These are phyloP conservation scores for Leptinotarsa juncta DNA, from an alignment of 2,888 invertebrate species.

Conservation along the genomic window DNA sequence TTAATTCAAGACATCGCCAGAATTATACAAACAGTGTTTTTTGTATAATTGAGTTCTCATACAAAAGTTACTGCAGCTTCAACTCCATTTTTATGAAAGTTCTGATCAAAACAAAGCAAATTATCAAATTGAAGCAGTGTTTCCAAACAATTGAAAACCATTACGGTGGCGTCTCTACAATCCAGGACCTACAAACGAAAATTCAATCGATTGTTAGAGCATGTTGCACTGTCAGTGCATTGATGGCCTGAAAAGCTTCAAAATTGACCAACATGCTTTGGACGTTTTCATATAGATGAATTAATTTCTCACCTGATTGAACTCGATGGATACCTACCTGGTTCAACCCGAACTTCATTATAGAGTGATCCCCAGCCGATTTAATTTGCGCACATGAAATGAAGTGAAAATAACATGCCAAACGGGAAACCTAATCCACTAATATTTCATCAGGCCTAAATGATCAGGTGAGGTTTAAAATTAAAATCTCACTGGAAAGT, in stretches of 20 bases:
- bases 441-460: neutral
- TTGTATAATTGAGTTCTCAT: too few relatives aligned
- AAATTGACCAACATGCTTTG: conserved; percentile 2
- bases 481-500: too few relatives aligned
- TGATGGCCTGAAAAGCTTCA: conserved; percentile 14
- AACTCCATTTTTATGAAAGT: too few relatives aligned
- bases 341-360: conserved; percentile 19
- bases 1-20: too few relatives aligned
- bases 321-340: neutral
- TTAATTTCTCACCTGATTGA: conserved; percentile 21
- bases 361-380: conserved; percentile 10
- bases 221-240: conserved; percentile 1
- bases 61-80: too few relatives aligned
- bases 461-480: neutral
- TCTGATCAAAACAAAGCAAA: too few relatives aligned
- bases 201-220: neutral
- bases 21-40: too few relatives aligned
- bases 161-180: too few relatives aligned
- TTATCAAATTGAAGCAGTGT: too few relatives aligned
- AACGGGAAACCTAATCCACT: conserved; percentile 9
- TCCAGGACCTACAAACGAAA: neutral
- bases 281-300: conserved; percentile 19
- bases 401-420: conserved; percentile 19
- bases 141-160: too few relatives aligned
- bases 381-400: conserved; percentile 22